These are phyloP conservation scores for Psilopogon haemacephalus DNA, from an alignment of 2,113 vertebrate genomes.

Conservation along the genomic window DNA sequence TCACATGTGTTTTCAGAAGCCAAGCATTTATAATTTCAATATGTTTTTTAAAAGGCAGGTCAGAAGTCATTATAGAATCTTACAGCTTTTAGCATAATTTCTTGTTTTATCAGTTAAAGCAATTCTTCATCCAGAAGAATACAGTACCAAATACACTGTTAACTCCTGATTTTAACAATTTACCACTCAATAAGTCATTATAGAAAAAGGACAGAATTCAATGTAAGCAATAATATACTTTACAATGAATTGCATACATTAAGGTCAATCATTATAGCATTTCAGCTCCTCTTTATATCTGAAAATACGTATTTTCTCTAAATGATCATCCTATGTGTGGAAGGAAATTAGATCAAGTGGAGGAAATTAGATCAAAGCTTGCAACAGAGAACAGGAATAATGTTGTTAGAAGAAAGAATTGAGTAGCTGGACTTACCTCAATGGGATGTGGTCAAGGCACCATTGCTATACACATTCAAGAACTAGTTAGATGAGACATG, in stretches of 20 bases:
- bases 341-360: conserved; percentile 9
- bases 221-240: neutral
- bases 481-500: neutral
- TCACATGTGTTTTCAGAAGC: neutral
- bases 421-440: neutral
- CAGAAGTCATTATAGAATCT: neutral
- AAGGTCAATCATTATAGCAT: neutral
- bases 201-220: neutral
- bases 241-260: neutral
- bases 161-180: conserved; percentile 36
- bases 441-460: neutral
- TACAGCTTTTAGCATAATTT: neutral
- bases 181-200: conserved; percentile 1
- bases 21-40: neutral
- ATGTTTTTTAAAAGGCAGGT: neutral
- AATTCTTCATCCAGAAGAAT: neutral
- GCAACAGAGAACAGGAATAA: neutral
- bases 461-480: neutral
- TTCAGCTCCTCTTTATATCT: neutral
- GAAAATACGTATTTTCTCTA: conserved; percentile 14
- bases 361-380: conserved; percentile 2
- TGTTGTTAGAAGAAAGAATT: neutral
- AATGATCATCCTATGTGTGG: neutral
- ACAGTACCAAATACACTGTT: conserved; percentile 14
- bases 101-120: conserved; percentile 29